These are phyloP conservation scores for Sandelia bainsii DNA, from an alignment of 2,797 vertebrate species.

Conservation along the genomic window DNA sequence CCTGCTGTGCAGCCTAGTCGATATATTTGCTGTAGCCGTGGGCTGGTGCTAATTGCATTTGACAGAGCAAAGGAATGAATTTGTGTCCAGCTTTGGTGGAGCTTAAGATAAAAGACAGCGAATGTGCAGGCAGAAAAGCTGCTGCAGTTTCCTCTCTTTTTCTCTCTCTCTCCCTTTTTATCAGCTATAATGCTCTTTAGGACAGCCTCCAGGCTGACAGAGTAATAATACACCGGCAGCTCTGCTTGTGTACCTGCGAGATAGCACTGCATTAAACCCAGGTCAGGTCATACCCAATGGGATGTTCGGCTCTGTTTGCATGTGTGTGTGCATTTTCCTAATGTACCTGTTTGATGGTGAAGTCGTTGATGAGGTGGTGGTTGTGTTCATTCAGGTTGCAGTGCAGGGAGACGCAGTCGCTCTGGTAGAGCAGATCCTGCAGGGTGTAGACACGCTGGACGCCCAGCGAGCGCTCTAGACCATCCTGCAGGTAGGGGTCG, in stretches of 20 bases:
- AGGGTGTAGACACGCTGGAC: constrained; percentile 98
- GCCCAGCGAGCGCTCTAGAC: constrained; percentile 95
- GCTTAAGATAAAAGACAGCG: constrained; percentile 72
- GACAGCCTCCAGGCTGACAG: constrained; percentile 54
- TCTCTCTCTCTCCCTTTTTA: constrained; percentile 1
- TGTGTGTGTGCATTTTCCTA: neutral
- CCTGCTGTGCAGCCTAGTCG: constrained; percentile 68
- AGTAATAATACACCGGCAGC: constrained; percentile 59
- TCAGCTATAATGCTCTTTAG: constrained; percentile 55
- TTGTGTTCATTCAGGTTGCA: constrained; percentile 99
- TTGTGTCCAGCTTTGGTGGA: constrained; percentile 74
- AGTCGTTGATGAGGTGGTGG: constrained; percentile 99
- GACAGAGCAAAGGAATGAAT: constrained; percentile 82
- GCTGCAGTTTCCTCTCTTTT: constrained; percentile 19
- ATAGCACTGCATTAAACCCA: constrained; percentile 46
- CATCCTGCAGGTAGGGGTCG: constrained; percentile 98
- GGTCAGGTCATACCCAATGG: constrained; percentile 45
- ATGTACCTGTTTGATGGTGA: constrained; percentile 97
- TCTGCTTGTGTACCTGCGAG: constrained; percentile 51
- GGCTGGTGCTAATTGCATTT: constrained; percentile 79
- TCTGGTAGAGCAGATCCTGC: constrained; percentile 98
- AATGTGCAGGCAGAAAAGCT: constrained; percentile 51
- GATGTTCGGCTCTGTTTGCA: constrained; percentile 29
- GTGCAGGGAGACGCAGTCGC: constrained; percentile 97
- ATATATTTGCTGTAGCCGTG: constrained; percentile 79